A percentile compares a stretch with the other conserved stretches of the same genome.
Evolutionary conservation across 1,140 invertebrate genomes (phyloP).

Genomic region (Drosophila sechellia): DNA sequence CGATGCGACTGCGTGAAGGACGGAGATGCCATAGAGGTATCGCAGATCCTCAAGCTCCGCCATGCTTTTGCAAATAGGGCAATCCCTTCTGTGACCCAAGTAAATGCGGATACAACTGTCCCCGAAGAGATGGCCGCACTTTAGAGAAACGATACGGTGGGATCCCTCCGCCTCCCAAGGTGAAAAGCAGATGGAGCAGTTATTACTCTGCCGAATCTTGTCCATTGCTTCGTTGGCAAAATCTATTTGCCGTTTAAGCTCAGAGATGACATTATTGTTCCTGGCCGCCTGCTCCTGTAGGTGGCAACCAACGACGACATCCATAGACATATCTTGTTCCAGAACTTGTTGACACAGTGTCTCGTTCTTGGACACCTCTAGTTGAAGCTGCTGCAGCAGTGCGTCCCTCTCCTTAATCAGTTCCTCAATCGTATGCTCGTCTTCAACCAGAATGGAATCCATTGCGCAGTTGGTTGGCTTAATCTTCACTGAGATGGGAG

Average conservation of each 20-base stretch:
- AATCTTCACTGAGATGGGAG: neutral
- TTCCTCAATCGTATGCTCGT: neutral
- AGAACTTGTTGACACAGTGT: neutral
- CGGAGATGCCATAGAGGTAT: neutral
- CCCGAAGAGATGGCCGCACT: conserved; percentile 28
- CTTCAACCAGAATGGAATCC: no score
- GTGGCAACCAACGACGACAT: neutral
- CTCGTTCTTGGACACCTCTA: neutral
- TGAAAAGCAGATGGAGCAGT: conserved; percentile 7
- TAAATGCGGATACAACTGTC: neutral
- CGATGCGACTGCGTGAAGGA: no score
- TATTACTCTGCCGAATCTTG: neutral
- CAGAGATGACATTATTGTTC: no score
- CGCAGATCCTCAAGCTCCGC: neutral
- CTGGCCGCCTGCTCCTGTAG: neutral
- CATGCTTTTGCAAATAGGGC: neutral
- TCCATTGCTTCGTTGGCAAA: neutral
- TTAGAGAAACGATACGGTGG: conserved; percentile 15
- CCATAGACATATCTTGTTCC: neutral
- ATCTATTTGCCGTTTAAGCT: no score
- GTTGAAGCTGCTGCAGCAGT: conserved; percentile 10
- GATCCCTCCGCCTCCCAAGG: neutral
- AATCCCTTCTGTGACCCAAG: neutral
- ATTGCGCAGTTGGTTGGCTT: neutral
- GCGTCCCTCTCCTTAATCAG: neutral